Conservation (phyloP, 2,797 vertebrate species). For the Mus caroli region DNA sequence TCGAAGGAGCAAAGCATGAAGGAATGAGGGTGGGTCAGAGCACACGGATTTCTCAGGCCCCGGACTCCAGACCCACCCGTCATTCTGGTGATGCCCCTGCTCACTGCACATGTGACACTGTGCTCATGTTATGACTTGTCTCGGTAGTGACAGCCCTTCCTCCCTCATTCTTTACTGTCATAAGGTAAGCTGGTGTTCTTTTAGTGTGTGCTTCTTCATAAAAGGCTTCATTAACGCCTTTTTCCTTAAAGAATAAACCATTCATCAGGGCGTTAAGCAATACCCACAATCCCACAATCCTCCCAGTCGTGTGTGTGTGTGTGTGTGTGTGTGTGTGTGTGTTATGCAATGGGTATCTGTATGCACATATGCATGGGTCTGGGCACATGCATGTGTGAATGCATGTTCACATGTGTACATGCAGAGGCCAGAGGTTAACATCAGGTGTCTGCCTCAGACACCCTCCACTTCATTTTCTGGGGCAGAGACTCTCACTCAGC, state of each 20-base stretch:
- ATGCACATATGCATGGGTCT: too few relatives aligned
- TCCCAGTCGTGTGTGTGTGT: not conserved
- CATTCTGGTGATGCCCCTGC: not conserved
- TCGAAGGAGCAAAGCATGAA: too few relatives aligned
- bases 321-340: not conserved
- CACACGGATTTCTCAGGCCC: fast-evolving
- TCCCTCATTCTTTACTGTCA: not conserved
- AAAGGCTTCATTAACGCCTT: not conserved
- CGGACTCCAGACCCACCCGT: not conserved
- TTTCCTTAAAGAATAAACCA: not conserved
- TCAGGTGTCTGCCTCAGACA: too few relatives aligned
- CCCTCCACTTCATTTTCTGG: not conserved
- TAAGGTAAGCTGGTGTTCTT: not conserved
- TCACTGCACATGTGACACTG: not conserved
- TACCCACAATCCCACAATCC: not conserved
- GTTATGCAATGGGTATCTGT: not conserved
- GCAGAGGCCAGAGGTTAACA: not conserved
- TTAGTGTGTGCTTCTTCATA: not conserved
- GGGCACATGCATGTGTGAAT: not conserved
- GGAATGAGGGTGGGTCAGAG: too few relatives aligned
- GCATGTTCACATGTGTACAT: not conserved
- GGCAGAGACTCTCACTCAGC: not conserved
- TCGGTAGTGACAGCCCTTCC: not conserved
- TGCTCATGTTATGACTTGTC: not conserved
- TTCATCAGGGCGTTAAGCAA: not conserved